A percentile compares a stretch with the other conserved stretches of the same genome.
Conservation (phyloP, 2,888 invertebrate genomes). For the Cistogaster globosa region DNA sequence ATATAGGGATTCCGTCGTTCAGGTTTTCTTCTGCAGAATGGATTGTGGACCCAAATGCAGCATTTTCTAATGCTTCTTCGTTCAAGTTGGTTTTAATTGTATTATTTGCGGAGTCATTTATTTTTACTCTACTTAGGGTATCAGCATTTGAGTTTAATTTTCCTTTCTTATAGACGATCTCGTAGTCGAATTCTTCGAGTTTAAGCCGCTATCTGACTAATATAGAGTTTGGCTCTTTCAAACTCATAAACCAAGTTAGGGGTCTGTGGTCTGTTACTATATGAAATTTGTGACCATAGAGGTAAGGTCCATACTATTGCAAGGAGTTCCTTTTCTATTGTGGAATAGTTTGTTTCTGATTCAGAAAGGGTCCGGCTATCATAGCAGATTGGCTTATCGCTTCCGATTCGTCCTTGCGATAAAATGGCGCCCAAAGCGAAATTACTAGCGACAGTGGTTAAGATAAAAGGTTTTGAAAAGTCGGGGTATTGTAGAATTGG, state of each 20-base stretch:
- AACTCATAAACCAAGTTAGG: slow-evolving; percentile 74
- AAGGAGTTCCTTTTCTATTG: slow-evolving; percentile 75
- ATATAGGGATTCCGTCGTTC: slow-evolving; percentile 41
- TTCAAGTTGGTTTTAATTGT: too few species aligned
- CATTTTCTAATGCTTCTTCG: too few species aligned
- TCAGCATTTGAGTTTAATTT: not conserved
- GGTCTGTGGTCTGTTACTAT: slow-evolving; percentile 78
- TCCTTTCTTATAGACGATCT: not conserved
- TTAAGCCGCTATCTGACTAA: slow-evolving; percentile 50
- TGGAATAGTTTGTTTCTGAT: slow-evolving; percentile 74
- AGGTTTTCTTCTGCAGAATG: slow-evolving; percentile 41
- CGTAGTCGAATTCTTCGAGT: slow-evolving; percentile 7
- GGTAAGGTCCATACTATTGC: slow-evolving; percentile 76
- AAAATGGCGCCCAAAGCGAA: slow-evolving; percentile 74
- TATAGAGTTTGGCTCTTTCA: slow-evolving; percentile 62
- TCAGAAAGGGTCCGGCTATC: slow-evolving; percentile 73
- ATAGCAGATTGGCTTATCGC: slow-evolving; percentile 72
- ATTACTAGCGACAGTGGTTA: slow-evolving; percentile 76
- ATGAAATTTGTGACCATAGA: slow-evolving; percentile 75
- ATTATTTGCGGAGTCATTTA: too few species aligned
- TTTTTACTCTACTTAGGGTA: not conserved
- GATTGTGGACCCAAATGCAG: not conserved
- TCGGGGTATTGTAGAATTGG: slow-evolving; percentile 78
- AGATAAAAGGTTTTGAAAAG: slow-evolving; percentile 70
- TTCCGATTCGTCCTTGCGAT: slow-evolving; percentile 71